Base-by-base conservation (phyloP, 2,888 invertebrate genomes). In the Platerodrilus igneus region DNA sequence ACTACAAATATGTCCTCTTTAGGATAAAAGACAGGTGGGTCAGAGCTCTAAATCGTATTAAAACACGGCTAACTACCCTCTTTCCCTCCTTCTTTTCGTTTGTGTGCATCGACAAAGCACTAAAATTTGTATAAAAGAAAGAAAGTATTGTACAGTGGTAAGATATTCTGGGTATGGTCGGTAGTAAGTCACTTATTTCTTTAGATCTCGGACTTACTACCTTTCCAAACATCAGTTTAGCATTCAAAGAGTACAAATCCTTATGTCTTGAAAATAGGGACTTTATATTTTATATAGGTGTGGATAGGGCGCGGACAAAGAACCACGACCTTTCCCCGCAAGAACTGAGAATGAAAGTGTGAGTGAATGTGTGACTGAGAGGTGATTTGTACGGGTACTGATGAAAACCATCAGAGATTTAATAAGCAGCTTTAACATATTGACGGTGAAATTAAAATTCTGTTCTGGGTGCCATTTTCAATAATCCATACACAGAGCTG, bases 201-300 rank as follows among this genome's bases (percentile, higher is more conserved):
- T 50, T 54, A 59, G 59, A 60, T 60, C 58, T 60, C 58, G 53
- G 55, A 56, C 33, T 35, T 13, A 23, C 47, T 54, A 51, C 50
- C 52, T 48, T 48, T 45, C 46, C 52, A 45, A 62, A 56, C 61
- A 63, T 61, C 58, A 57, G 61, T 53, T 59, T 35, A 62, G 66
- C 69, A 69, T 71, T 71, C 67, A 69, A 76, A 78, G 75, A 81
- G 81, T 81, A 81, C 81, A 81, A 81, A 81, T 81, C 79, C 78
- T 77, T 47, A 57, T 56, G 55, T 57, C 58, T 53, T 53, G 43
- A 38, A 50, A 49, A 47, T 43, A 37, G 45, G 51, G 51, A 39
- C 39, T 35, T 48, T 46, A 45, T 48, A 44, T 40, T 43, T 48
- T 49, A 45, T 48, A 43, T 48, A 41, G 41, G 49, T 41, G 45